Evolutionary conservation across 2,113 vertebrate species (phyloP).

Genomic region (Garra rufa): DNA sequence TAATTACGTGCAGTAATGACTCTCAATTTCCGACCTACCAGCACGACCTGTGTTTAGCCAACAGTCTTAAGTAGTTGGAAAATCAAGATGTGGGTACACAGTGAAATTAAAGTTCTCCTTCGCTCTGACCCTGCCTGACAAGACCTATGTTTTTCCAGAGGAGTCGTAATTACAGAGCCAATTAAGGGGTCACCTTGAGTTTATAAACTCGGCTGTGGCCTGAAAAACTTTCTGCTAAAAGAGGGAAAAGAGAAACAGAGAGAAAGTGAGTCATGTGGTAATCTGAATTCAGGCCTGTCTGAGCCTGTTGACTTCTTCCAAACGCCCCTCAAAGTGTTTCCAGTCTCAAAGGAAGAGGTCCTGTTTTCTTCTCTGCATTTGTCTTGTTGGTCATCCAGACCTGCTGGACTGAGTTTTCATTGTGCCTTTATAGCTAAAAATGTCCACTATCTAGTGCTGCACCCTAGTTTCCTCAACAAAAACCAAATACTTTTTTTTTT

Average conservation of each 20-base stretch:
- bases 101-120: constrained; percentile 76
- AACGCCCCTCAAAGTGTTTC: constrained; percentile 74
- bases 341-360: constrained; percentile 21
- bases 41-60: constrained; percentile 71
- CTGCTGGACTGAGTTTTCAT: background rate
- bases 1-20: constrained; percentile 75
- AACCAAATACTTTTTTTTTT: background rate
- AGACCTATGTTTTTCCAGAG: constrained; percentile 68
- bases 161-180: constrained; percentile 75
- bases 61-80: constrained; percentile 70
- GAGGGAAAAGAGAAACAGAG: constrained; percentile 27
- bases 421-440: background rate
- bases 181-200: constrained; percentile 78
- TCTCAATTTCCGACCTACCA: constrained; percentile 66
- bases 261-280: constrained; percentile 66
- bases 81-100: constrained; percentile 65
- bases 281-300: constrained; percentile 79
- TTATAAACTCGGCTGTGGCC: constrained; percentile 60
- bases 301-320: constrained; percentile 67
- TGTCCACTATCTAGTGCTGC: background rate
- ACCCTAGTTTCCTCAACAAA: background rate
- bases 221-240: constrained; percentile 64
- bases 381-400: background rate
- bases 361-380: constrained; percentile 13
- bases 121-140: constrained; percentile 73